phyloP scores from a whole-genome alignment of 1,140 invertebrate species.

The Homarus americanus region DNA sequence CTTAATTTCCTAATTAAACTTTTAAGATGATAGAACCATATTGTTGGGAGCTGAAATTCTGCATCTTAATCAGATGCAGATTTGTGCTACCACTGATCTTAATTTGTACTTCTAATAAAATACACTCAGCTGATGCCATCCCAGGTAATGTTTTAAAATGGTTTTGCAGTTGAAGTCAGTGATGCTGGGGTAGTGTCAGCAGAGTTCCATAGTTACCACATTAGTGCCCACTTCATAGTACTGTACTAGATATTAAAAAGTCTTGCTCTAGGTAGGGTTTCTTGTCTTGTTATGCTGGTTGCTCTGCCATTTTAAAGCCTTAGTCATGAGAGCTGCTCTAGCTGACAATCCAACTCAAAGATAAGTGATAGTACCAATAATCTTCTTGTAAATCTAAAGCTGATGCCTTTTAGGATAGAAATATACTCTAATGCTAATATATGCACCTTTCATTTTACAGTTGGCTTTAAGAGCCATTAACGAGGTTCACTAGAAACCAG shows the following conservation, averaged over 20 bases:
- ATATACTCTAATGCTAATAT: constrained; percentile 60
- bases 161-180: neutral
- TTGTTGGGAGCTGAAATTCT: constrained; percentile 8
- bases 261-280: constrained; percentile 28
- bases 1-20: constrained; percentile 26
- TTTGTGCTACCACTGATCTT: constrained; percentile 7
- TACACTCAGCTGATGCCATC: constrained; percentile 22
- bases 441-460: constrained; percentile 71
- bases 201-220: constrained; percentile 53
- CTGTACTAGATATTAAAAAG: constrained; percentile 42
- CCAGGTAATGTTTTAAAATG: neutral
- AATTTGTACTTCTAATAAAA: neutral
- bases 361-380: constrained; percentile 21
- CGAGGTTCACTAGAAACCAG: constrained; percentile 72
- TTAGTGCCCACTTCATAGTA: constrained; percentile 70
- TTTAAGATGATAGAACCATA: neutral
- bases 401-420: constrained; percentile 48
- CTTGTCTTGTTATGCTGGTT: constrained; percentile 37
- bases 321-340: constrained; percentile 28
- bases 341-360: constrained; percentile 5
- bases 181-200: constrained; percentile 19
- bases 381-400: constrained; percentile 42
- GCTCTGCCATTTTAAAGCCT: constrained; percentile 45
- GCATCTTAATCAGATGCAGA: constrained; percentile 1
- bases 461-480: constrained; percentile 69